Evolutionary conservation across 2,113 vertebrate genomes (phyloP).

Genomic region (Cygnus atratus): DNA sequence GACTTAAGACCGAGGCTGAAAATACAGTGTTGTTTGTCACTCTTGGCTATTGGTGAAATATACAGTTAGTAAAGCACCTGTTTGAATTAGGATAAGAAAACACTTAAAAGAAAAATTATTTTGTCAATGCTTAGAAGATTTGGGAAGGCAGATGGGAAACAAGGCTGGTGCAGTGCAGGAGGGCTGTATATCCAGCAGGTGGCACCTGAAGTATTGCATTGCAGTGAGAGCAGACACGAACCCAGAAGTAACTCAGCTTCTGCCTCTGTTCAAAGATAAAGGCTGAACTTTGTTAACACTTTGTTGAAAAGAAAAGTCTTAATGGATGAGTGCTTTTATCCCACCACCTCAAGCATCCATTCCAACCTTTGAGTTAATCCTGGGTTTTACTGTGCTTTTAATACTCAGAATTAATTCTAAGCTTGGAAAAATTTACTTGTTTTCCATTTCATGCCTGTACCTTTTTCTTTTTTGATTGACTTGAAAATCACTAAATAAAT

Average conservation of each 20-base stretch:
- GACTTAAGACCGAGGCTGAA: not conserved
- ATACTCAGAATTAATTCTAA: conserved; percentile 46
- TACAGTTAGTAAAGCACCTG: not conserved
- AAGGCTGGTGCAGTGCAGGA: not conserved
- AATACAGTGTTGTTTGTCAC: not conserved
- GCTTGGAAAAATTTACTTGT: conserved; percentile 6
- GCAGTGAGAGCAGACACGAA: not conserved
- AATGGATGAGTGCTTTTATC: conserved; percentile 6
- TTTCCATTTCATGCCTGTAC: conserved; percentile 9
- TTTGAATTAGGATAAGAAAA: not conserved
- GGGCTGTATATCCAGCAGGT: conserved; percentile 54
- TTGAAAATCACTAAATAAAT: not conserved
- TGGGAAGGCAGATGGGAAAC: not conserved
- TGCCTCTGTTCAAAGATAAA: not conserved
- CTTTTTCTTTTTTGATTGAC: conserved; percentile 25
- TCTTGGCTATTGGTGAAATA: not conserved
- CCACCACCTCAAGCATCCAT: not conserved
- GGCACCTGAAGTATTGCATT: conserved; percentile 54
- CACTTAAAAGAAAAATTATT: not conserved
- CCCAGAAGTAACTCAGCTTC: not conserved
- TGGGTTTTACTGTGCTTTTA: not conserved
- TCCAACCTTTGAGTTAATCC: not conserved
- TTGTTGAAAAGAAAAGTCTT: conserved; percentile 15
- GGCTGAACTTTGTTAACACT: conserved; percentile 26
- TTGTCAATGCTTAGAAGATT: fast-evolving